phyloP scores from a whole-genome alignment of 2,113 vertebrate species.

The Trogon melanurus region DNA sequence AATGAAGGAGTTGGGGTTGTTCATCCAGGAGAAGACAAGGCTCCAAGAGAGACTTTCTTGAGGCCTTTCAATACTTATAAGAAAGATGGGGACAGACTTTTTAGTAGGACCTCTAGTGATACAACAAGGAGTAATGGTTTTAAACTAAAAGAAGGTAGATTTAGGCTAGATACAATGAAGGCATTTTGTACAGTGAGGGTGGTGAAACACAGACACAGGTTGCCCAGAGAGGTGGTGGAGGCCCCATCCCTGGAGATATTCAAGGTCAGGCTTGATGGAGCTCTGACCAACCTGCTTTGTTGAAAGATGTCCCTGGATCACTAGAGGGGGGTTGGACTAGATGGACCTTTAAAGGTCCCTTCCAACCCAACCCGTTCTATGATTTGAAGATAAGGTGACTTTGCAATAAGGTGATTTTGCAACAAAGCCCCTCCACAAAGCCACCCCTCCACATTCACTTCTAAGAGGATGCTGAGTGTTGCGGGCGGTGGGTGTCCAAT shows the following conservation, averaged over 20 bases:
- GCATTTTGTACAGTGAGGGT: too few species aligned
- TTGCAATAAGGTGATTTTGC: neutral
- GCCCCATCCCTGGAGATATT: too few species aligned
- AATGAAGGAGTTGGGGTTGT: neutral
- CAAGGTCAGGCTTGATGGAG: too few species aligned
- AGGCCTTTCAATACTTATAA: too few species aligned
- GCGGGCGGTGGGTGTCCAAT: accelerated
- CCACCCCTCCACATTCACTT: neutral
- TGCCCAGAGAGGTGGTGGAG: too few species aligned
- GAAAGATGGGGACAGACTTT: neutral
- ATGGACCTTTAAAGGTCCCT: neutral
- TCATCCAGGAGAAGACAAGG: neutral
- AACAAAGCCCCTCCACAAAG: neutral
- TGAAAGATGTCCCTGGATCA: too few species aligned
- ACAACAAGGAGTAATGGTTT: neutral
- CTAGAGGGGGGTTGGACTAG: neutral
- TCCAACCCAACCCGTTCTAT: neutral
- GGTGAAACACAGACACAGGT: too few species aligned
- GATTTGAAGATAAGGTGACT: neutral
- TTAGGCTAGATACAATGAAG: too few species aligned
- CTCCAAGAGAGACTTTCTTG: accelerated
- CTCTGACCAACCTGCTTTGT: too few species aligned
- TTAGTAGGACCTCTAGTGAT: neutral
- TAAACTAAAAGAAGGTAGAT: too few species aligned
- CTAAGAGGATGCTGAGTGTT: neutral